Base-by-base conservation (phyloP, 2,888 invertebrate genomes). In the Meloe dianella region DNA sequence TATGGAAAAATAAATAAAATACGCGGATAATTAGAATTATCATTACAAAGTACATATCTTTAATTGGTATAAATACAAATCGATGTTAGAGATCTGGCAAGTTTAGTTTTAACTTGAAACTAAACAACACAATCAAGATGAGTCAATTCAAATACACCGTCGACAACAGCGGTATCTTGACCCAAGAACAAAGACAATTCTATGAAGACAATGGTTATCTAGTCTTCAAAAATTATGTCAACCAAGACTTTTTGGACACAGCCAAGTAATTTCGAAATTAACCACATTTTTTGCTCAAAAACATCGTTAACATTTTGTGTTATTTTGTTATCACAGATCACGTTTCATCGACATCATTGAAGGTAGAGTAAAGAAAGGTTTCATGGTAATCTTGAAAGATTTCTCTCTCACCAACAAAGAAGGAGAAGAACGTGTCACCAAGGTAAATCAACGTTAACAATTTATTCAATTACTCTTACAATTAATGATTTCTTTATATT, bases 191-290 rank as follows among this genome's bases (percentile, higher is more conserved):
- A 80, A 82, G 89, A 32, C 78, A 85, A 63, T 94, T 92, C 80
- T 96, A 94, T 78, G 91, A 93, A 73, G 87, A 89, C 60, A 92
- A 95, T 86, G 95, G 95, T 1, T 96, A 87, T 79, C 77, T 96
- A 17, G 86, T 95, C 1, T 86, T 95, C 60, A 90, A 88, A 64
- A 88, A 89, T 60, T 83, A 94, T 17, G 87, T 95, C 17, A 86
- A 89, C 12, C 85, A 88, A 73, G 82, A 88, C 17, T 82, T 91
- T 9, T 78, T 95, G 2, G 47, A 47, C 10, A 20, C 2, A 20
- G 47, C 47, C 20, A 47, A 47, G 47, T 47, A 10, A 41, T 1
- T 41, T 17, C 14, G 1, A 35, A 1, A 7, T 41, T 41, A 41
- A 7, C 6, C 2, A 1, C 8, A 6, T 41, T 41, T 1, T 41